phyloP scores from a whole-genome alignment of 2,888 invertebrate species.

The Girardia tigrina region DNA sequence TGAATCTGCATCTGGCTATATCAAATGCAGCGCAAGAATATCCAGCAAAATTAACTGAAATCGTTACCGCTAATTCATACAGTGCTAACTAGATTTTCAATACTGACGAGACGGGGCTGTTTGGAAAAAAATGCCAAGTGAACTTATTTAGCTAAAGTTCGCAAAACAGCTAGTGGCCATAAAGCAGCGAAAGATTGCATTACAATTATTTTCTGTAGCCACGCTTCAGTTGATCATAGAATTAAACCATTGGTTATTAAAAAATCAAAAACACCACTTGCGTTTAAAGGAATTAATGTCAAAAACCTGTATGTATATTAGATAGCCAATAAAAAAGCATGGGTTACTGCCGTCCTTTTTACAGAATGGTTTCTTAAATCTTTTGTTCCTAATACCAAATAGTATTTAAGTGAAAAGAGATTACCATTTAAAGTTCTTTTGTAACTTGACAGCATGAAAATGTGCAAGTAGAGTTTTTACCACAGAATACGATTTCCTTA shows the following conservation, averaged over 20 bases:
- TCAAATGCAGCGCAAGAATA: background rate
- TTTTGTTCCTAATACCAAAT: background rate
- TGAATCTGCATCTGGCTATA: background rate
- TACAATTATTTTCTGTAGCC: background rate
- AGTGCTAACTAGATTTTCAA: background rate
- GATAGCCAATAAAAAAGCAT: background rate
- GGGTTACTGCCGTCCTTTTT: background rate
- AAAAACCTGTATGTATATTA: background rate
- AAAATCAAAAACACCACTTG: background rate
- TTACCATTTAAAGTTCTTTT: background rate
- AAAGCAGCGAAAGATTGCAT: background rate
- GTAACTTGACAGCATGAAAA: no score
- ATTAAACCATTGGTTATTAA: background rate
- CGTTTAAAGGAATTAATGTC: background rate
- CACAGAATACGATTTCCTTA: no score
- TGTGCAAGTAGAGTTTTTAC: no score
- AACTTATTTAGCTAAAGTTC: background rate
- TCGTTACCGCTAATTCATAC: background rate
- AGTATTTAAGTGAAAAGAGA: background rate
- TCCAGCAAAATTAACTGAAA: background rate
- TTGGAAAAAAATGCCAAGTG: background rate
- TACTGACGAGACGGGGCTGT: no score
- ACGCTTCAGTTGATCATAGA: background rate
- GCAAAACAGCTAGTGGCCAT: no score
- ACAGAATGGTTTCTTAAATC: background rate